phyloP scores from a whole-genome alignment of 1,140 invertebrate genomes.

The Trissolcus basalis region DNA sequence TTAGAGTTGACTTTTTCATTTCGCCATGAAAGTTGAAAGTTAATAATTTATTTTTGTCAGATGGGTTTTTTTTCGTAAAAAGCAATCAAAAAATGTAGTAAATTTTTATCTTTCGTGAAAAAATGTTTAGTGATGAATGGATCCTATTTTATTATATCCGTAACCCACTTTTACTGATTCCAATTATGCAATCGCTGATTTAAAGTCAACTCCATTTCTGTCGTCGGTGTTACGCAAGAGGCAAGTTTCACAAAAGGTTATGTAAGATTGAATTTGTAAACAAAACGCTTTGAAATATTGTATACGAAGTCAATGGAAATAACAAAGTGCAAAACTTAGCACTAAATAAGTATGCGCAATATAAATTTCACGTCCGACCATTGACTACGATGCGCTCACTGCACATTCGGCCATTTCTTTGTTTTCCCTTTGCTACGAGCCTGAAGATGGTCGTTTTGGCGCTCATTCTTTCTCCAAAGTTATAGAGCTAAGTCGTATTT shows the following conservation, averaged over 20 bases:
- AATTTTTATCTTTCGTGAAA: too few species aligned
- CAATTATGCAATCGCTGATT: too few species aligned
- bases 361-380: conserved; percentile 21
- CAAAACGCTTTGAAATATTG: conserved; percentile 11
- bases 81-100: too few species aligned
- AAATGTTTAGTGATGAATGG: too few species aligned
- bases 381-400: neutral
- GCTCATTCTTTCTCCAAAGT: conserved; percentile 53
- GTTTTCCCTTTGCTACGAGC: conserved; percentile 25
- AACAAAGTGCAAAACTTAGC: conserved; percentile 3
- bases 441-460: conserved; percentile 50
- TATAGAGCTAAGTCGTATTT: conserved; percentile 61
- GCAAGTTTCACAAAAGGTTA: conserved; percentile 15
- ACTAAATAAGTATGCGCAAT: conserved; percentile 6
- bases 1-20: too few species aligned
- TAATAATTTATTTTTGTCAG: too few species aligned
- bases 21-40: too few species aligned
- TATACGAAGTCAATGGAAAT: conserved; percentile 2
- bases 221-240: conserved; percentile 23
- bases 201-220: neutral
- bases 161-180: too few species aligned
- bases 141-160: too few species aligned
- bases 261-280: conserved; percentile 28
- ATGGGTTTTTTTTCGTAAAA: too few species aligned
- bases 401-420: conserved; percentile 12